Evolutionary conservation across 53 echinoderm and acorn worm species (phyloP), one percentile per base, ranked within the genome.

Genomic region (Henricia sp.): DNA sequence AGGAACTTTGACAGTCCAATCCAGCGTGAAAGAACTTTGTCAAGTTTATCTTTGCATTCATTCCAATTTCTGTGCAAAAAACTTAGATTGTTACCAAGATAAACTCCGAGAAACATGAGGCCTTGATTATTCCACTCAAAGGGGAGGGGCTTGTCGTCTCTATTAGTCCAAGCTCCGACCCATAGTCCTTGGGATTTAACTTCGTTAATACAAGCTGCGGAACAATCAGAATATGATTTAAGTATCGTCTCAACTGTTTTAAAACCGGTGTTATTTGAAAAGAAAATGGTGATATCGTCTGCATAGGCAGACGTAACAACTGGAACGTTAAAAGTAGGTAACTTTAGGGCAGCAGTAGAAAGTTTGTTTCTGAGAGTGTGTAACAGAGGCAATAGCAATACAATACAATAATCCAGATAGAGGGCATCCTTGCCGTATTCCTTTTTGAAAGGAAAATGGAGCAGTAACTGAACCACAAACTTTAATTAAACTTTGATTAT

Each of bases 121-220:
- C 69, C 84, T 27, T 84, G 54, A 39, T 37, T 70, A 84, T 69
- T 84, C 84, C 71, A 70, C 28, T 70, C 20, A 27, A 66, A 83
- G 23, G 17, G 28, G 36, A 83, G 83, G 19, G 83, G 68, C 3
- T 50, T 20, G 29, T 83, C 83, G 2, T 10, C 12, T 69, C 68
- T 33, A 12, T 17, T 32, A n/a, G 50, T 10, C 83, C 83, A 83
- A 11, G 83, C 68, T 1, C 83, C 68, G 40, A 33, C 68, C 70
- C 83, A 83, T 21, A 83, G 55, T 20, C 83, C 83, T 16, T 51
- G 66, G 39, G 26, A 77, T 32, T 77, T 77, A 8, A 53, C 23
- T 10, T 10, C 6, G 27, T 74, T 74, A 4, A 74, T 17, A 58
- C 77, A 37, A 38, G 69, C 83, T 68, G 66, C 48, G 38, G 83